Evolutionary conservation across 2,888 invertebrate genomes (phyloP), one percentile per base, ranked within the genome.

Genomic region (Eutolmus rufibarbis): DNA sequence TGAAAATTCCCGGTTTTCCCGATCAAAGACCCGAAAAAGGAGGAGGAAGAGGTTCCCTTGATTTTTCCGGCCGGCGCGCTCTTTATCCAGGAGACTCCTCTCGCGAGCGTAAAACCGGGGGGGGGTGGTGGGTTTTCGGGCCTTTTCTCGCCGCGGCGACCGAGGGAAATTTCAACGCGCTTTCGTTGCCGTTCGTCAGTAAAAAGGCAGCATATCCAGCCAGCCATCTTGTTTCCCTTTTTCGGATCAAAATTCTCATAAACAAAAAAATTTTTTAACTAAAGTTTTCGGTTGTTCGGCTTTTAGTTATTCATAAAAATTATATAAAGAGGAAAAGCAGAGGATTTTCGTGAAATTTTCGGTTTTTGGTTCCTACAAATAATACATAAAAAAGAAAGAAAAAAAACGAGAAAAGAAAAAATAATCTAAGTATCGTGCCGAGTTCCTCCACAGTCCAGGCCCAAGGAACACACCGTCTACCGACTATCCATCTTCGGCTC

Each of bases 151-250:
- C 19, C 19, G 14, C 16, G 43, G 23, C 31, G 16, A 16, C 31
- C 16, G 31, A 84, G 74, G 74, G 40, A 37, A 84, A 84, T 74
- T 74, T 74, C 37, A 57, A 81, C 81, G 51, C 31, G 40, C 40
- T 66, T 84, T 84, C 66, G 40, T 34, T 40, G 23, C 57, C 40
- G 40, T 56, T 66, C 84, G 84, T 84, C 84, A 84, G 84, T 84
- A 74, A 86, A 86, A 86, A 86, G 86, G 86, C 86, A 86, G 86
- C 86, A 74, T 74, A 86, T 86, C 86, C 86, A 86, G 86, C 86
- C 86, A 86, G 86, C 86, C 86, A 86, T 86, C 86, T 86, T 86
- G 86, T 86, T 86, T 86, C 86, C 86, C 86, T 86, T 86, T 86
- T 86, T 86, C 86, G 86, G 86, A 86, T 86, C 86, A 86, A 86